These are phyloP conservation scores for Phallusia fumigata DNA, from an alignment of 23 tunicate species.

Conservation along the genomic window DNA sequence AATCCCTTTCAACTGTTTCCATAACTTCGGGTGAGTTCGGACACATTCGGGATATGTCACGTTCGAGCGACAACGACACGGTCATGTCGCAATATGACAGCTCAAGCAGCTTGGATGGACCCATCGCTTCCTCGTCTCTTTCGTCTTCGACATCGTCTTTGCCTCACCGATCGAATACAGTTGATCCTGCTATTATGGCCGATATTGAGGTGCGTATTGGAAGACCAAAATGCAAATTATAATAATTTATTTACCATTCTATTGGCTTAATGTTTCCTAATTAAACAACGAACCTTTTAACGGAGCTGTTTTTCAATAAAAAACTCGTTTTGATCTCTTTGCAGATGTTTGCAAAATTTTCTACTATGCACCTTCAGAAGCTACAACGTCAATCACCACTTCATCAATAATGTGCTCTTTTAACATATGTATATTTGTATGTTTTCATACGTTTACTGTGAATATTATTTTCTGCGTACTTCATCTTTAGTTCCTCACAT, in stretches of 20 bases:
- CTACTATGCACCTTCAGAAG: conserved; percentile 25
- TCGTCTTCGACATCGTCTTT: conserved; percentile 23
- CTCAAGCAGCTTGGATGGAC: conserved; percentile 24
- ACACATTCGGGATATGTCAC: background rate
- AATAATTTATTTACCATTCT: too few species aligned
- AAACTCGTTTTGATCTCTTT: background rate
- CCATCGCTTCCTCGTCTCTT: conserved; percentile 11
- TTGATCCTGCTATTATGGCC: conserved; percentile 73
- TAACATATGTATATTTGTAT: too few species aligned
- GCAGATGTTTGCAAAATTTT: conserved; percentile 52
- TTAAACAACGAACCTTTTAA: background rate
- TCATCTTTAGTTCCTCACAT: too few species aligned
- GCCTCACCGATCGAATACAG: background rate
- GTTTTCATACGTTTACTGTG: too few species aligned
- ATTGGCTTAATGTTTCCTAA: background rate
- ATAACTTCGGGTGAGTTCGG: conserved; percentile 22
- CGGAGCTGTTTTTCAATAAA: background rate
- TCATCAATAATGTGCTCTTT: too few species aligned
- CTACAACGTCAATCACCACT: background rate
- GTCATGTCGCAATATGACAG: background rate
- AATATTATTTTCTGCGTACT: too few species aligned
- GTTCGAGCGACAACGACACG: background rate
- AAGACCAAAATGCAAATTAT: too few species aligned
- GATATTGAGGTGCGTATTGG: conserved; percentile 51
- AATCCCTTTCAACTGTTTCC: conserved; percentile 8